Evolutionary conservation across 2,113 vertebrate genomes (phyloP), one percentile per base, ranked within the genome.

Genomic region (Lepidothrix coronata): DNA sequence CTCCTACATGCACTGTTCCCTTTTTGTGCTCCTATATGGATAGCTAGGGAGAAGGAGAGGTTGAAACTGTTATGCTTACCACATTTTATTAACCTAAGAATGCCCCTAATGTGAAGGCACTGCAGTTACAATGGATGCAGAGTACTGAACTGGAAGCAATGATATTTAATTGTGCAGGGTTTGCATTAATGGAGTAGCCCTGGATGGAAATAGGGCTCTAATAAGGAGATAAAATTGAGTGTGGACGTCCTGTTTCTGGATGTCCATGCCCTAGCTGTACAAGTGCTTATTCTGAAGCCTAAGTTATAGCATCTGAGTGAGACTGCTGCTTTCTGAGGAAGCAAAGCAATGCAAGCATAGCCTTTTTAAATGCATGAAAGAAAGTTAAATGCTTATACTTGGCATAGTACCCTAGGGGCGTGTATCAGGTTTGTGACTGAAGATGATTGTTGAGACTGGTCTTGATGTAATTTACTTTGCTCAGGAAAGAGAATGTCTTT

Each of bases 391-490:
- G 16, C 65, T 86, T 70, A 57, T 81, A 46, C 76, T 77, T 92
- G 73, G 19, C 44, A 49, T 88, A 46, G 57, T 75, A 63, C 75
- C 72, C 61, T 91, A 52, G 65, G 71, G 93, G 31, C 54, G 43
- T 39, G 8, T 72, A 33, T 72, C 73, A 78, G 57, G 44, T 88
- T 89, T 86, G 31, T 78, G 75, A 31, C 89, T 91, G 76, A 72
- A 89, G 80, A n/a, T 61, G 65, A 68, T 89, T 93, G 61, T 87
- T 93, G 41, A 72, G 70, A 43, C 44, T 91, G 37, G 37, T 81
- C 57, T 86, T 92, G 66, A 94, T 88, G 43, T 35, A 54, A 93
- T 89, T 88, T 92, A 44, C 90, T 94, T 91, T 46, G 44, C 79
- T 91, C 37, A 52, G 61, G 83, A 73, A 96, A 84, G 52, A 82